Evolutionary conservation across 2,888 invertebrate genomes (phyloP).

Genomic region (Aricia artaxerxes): DNA sequence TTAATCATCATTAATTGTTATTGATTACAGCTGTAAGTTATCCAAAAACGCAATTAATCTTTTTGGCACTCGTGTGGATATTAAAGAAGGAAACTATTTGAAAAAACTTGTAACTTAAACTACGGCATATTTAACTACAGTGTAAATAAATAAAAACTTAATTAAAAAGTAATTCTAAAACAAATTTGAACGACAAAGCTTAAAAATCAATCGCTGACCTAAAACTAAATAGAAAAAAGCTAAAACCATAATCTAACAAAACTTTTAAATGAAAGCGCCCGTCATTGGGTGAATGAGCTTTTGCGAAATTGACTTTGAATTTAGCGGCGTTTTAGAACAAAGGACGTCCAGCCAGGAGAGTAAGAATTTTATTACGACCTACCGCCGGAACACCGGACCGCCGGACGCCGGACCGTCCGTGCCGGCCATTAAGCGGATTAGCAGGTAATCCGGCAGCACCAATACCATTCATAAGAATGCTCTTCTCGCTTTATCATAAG

Average conservation of each 20-base stretch:
- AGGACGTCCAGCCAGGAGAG: slow-evolving; percentile 35
- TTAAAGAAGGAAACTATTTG: too few relatives aligned
- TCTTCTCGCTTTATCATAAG: slow-evolving; percentile 69
- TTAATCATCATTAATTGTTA: too few relatives aligned
- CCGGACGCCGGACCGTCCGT: slow-evolving; percentile 30
- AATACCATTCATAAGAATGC: slow-evolving; percentile 77
- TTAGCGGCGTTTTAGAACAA: slow-evolving; percentile 17
- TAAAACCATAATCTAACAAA: slow-evolving; percentile 12
- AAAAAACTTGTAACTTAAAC: neutral
- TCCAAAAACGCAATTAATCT: too few relatives aligned
- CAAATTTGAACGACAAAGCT: slow-evolving; percentile 14
- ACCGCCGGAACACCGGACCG: slow-evolving; percentile 42
- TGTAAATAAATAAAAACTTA: neutral
- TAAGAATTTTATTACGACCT: slow-evolving; percentile 71
- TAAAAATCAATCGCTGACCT: slow-evolving; percentile 8
- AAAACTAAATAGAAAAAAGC: neutral
- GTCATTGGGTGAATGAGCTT: slow-evolving; percentile 17
- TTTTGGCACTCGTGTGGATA: too few relatives aligned
- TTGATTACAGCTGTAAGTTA: too few relatives aligned
- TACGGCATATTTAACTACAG: neutral
- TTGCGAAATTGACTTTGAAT: slow-evolving; percentile 7
- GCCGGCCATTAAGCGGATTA: slow-evolving; percentile 64
- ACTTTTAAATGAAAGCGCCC: slow-evolving; percentile 22
- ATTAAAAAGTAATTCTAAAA: neutral
- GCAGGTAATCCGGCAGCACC: slow-evolving; percentile 75